Evolutionary conservation across 1,140 invertebrate genomes (phyloP).

Genomic region (Bemisia tabaci): DNA sequence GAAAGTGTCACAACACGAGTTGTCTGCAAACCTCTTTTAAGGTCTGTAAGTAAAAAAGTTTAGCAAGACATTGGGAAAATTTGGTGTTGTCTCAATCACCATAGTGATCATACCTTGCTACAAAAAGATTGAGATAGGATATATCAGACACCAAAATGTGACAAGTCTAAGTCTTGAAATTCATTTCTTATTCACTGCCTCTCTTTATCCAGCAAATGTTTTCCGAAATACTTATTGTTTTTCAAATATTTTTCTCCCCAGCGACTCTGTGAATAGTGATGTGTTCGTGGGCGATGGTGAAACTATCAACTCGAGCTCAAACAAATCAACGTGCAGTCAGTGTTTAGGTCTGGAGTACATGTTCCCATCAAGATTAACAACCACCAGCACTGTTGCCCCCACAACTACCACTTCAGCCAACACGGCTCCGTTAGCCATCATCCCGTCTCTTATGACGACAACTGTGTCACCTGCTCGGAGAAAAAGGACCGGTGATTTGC

Average conservation of each 20-base stretch:
- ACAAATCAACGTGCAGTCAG: slow-evolving; percentile 30
- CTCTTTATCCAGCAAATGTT: too few relatives aligned
- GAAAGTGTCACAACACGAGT: too few relatives aligned
- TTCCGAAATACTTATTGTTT: too few relatives aligned
- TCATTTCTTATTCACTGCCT: too few relatives aligned
- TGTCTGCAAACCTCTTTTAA: too few relatives aligned
- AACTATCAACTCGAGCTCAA: slow-evolving; percentile 30
- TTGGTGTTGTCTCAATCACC: too few relatives aligned
- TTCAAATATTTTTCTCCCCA: slow-evolving; percentile 22
- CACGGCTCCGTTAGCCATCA: neutral
- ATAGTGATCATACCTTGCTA: neutral
- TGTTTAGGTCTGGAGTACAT: slow-evolving; percentile 37
- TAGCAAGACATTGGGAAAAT: too few relatives aligned
- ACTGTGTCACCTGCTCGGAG: neutral
- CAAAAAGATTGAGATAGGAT: too few relatives aligned
- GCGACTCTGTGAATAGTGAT: slow-evolving; percentile 39
- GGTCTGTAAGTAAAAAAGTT: too few relatives aligned
- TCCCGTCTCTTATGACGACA: neutral
- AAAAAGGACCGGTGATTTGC: neutral
- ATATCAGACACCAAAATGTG: slow-evolving; percentile 1
- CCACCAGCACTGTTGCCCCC: slow-evolving; percentile 20
- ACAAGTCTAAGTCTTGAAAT: too few relatives aligned
- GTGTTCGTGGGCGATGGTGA: slow-evolving; percentile 51
- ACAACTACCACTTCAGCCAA: neutral
- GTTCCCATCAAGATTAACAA: slow-evolving; percentile 26